Base-by-base conservation (phyloP, 2,113 vertebrate genomes). In the Petromus typicus region DNA sequence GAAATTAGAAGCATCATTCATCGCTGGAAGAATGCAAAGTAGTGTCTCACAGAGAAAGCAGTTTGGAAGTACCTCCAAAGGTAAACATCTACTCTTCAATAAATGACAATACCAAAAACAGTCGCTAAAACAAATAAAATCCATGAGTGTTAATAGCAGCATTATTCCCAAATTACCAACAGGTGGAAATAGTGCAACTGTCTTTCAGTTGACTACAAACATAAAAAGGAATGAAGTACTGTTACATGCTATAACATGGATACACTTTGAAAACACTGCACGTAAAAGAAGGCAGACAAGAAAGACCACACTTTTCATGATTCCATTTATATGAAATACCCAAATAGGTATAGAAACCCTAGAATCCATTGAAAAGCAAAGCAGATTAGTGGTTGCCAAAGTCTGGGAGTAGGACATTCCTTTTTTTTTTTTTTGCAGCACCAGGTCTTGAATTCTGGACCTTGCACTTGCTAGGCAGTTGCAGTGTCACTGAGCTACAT, bases 311-410 rank as follows among this genome's bases (percentile, higher is more conserved):
- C 27, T 89, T 30, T 66, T 87, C 85, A 87, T 56, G 30, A 92
- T 75, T 83, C 45, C 40, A 82, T 20, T 91, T 93, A 66, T 9
- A 91, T 57, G 32, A 89, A 89, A 63, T 75, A 90, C 7, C 17
- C 37, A 87, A 51, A 59, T 3, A 91, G 56, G 43, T 43, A 95
- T 18, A 57, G 56, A 20, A 91, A 81, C 43, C 32, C 59, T 57
- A 57, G 93, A 91, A 76, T 57, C 37, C 79, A 81, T 2, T 10
- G 30, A 59, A 83, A 86, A 64, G 92, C 56, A 95, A 87, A 76
- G 14, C 14, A 76, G 73, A 69, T 23, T 45, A 30, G 79, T 59
- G 51, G 51, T 48, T 59, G 57, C 56, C 43, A 86, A 37, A 48
- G 43, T 45, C 63, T 84, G 48, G 48, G 48, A 51, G 48, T 51